Percentiles rank a stretch among this genome's conserved stretches.
Conservation (phyloP, 1,140 invertebrate genomes). For the Drosophila setifemur region DNA sequence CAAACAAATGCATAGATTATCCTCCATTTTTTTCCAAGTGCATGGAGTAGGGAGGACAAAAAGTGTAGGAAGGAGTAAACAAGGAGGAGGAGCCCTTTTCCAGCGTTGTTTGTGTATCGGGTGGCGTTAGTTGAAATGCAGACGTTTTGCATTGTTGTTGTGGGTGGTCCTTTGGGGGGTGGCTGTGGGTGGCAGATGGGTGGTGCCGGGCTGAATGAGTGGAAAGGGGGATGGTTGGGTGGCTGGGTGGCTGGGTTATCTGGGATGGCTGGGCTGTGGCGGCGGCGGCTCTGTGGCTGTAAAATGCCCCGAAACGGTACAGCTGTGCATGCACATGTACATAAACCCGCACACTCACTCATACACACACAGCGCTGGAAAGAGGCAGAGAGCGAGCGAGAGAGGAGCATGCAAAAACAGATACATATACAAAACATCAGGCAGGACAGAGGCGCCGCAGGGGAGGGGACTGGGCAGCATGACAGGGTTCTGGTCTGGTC, state of each 20-base stretch:
- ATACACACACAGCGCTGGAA: background rate
- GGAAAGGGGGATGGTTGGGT: background rate
- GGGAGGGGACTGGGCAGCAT: background rate
- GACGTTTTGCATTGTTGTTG: conserved; percentile 78
- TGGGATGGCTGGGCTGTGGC: conserved; percentile 12
- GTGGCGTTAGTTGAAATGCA: conserved; percentile 79
- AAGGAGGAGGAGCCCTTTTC: conserved; percentile 8
- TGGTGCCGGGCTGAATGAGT: background rate
- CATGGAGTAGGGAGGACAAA: background rate
- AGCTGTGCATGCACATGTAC: conserved; percentile 72
- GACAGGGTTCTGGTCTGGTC: conserved; percentile 17
- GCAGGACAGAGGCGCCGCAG: background rate
- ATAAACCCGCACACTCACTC: conserved; percentile 50
- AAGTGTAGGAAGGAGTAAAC: background rate
- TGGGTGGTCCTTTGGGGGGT: conserved; percentile 38
- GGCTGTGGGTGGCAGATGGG: conserved; percentile 32
- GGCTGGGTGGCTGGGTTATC: conserved; percentile 21
- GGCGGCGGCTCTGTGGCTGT: conserved; percentile 64
- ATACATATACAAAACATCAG: conserved; percentile 78
- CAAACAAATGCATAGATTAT: too few relatives aligned
- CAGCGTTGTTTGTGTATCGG: conserved; percentile 63
- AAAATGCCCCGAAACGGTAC: conserved; percentile 76
- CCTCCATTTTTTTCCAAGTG: background rate
- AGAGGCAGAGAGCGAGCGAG: conserved; percentile 18
- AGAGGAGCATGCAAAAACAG: conserved; percentile 63